A percentile compares a stretch with the other conserved stretches of the same genome.
phyloP scores from a whole-genome alignment of 2,888 invertebrate genomes.

The Nasonovia ribisnigri region DNA sequence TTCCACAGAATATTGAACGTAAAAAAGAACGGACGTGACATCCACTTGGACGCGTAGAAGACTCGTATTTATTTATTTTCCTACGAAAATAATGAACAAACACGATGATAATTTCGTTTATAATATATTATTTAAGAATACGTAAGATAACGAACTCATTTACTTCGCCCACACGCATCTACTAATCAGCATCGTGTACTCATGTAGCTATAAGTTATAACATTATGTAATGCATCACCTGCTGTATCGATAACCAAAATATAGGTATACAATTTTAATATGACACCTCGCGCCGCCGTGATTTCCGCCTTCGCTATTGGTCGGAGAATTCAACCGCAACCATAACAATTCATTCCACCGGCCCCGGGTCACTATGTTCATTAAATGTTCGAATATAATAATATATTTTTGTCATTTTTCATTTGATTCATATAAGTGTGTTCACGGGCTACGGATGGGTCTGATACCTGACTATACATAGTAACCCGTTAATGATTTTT shows the following conservation, averaged over 20 bases:
- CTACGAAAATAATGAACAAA: slow-evolving; percentile 3
- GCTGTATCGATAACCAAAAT: slow-evolving; percentile 12
- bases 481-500: slow-evolving; percentile 35
- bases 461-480: neutral
- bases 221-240: neutral
- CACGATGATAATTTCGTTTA: neutral
- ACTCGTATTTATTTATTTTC: neutral
- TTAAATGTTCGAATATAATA: slow-evolving; percentile 33
- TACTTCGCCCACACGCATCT: neutral
- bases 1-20: neutral
- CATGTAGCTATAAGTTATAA: neutral
- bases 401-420: slow-evolving; percentile 49
- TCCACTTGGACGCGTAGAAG: neutral
- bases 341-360: neutral
- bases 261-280: neutral
- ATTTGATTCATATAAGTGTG: slow-evolving; percentile 36
- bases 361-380: slow-evolving; percentile 40
- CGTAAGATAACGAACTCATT: slow-evolving; percentile 1
- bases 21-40: slow-evolving; percentile 12
- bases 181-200: neutral
- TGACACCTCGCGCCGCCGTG: neutral
- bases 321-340: neutral
- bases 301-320: neutral
- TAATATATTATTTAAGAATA: neutral
- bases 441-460: neutral